Conservation (phyloP, 2,797 vertebrate species). For the Rhinophrynus dorsalis region DNA sequence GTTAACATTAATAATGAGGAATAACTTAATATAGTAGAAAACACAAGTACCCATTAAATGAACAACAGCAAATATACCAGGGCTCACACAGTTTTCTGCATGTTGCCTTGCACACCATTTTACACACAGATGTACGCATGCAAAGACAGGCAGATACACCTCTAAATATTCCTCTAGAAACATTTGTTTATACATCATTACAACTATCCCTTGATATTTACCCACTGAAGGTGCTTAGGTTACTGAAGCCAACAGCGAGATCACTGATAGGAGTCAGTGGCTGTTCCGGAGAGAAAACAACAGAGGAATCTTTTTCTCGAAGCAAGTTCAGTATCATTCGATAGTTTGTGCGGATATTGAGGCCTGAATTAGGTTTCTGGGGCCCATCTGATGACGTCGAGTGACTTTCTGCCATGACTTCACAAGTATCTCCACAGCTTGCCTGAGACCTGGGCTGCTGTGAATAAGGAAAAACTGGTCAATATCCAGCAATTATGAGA, state of each 20-base stretch:
- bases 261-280: slow-evolving; percentile 54
- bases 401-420: slow-evolving; percentile 47
- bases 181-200: too few relatives aligned
- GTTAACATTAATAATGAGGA: too few relatives aligned
- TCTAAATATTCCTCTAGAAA: too few relatives aligned
- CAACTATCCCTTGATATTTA: too few relatives aligned
- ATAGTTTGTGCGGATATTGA: slow-evolving; percentile 50
- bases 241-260: slow-evolving; percentile 55
- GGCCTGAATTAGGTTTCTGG: slow-evolving; percentile 20
- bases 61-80: too few relatives aligned
- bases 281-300: slow-evolving; percentile 51
- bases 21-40: too few relatives aligned
- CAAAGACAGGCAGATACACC: too few relatives aligned
- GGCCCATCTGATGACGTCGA: slow-evolving; percentile 3
- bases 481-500: too few relatives aligned
- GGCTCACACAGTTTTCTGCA: too few relatives aligned
- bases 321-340: slow-evolving; percentile 56
- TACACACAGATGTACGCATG: too few relatives aligned
- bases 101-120: too few relatives aligned
- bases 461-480: not conserved
- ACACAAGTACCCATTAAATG: too few relatives aligned
- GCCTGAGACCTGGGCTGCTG: not conserved
- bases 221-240: slow-evolving; percentile 60
- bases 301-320: slow-evolving; percentile 54
- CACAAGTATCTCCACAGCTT: not conserved